Percentiles rank a stretch among this genome's conserved stretches.
These are phyloP conservation scores for Colistium nudipinnis DNA, from an alignment of 2,113 vertebrate genomes.

Conservation along the genomic window DNA sequence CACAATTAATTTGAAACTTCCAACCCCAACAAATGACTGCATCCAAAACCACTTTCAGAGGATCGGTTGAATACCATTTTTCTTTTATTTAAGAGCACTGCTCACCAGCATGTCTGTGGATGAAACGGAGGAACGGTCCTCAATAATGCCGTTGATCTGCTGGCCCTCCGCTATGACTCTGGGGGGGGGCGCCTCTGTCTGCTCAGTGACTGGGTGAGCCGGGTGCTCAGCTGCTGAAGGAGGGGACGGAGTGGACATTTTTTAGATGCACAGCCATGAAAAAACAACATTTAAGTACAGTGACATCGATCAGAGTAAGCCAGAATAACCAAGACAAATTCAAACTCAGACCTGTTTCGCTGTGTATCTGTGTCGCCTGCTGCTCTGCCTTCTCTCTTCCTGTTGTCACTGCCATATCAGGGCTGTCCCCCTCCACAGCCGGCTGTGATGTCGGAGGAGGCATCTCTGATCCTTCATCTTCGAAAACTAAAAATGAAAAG, in stretches of 20 bases:
- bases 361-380: conserved; percentile 15
- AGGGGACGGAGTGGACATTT: neutral
- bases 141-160: conserved; percentile 92
- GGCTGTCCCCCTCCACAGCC: conserved; percentile 34
- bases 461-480: conserved; percentile 49
- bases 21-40: too few relatives aligned
- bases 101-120: conserved; percentile 93
- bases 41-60: neutral
- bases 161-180: conserved; percentile 75
- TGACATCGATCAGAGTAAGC: neutral
- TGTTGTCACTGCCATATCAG: conserved; percentile 12
- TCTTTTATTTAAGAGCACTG: neutral
- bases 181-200: conserved; percentile 61
- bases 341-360: conserved; percentile 31
- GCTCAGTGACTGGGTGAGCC: conserved; percentile 60
- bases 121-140: conserved; percentile 92
- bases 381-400: conserved; percentile 52
- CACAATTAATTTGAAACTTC: neutral
- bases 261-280: neutral
- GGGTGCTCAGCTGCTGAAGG: conserved; percentile 54
- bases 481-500: conserved; percentile 54
- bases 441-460: conserved; percentile 15
- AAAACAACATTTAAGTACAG: neutral
- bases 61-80: neutral
- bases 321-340: neutral